phyloP scores from a whole-genome alignment of 2,888 invertebrate species.

The Plebejus anna region DNA sequence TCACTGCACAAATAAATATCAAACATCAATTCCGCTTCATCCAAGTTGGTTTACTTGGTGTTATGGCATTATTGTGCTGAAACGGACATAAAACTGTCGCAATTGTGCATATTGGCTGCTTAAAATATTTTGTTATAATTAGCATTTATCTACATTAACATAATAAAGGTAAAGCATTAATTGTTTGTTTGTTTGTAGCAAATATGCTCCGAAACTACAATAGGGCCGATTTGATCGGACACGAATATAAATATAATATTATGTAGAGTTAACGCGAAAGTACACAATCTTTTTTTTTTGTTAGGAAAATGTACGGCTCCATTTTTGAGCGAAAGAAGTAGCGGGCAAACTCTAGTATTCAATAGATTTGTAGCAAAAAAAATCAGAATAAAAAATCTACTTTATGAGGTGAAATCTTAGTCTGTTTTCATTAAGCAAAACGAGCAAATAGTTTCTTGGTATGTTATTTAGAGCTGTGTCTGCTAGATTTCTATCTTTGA shows the following conservation, averaged over 20 bases:
- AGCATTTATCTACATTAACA: no score
- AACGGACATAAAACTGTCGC: neutral
- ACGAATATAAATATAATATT: no score
- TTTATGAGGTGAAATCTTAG: neutral
- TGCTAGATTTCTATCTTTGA: neutral
- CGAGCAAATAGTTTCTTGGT: neutral
- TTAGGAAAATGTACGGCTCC: no score
- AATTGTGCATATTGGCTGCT: neutral
- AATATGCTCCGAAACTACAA: no score
- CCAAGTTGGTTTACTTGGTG: slow-evolving; percentile 5
- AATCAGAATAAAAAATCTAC: no score
- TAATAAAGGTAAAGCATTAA: no score
- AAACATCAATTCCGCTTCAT: slow-evolving; percentile 37
- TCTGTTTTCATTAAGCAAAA: neutral
- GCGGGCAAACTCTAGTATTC: neutral
- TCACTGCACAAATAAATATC: slow-evolving; percentile 37
- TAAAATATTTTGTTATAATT: neutral
- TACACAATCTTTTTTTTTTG: no score
- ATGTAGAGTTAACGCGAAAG: no score
- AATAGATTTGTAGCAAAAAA: neutral
- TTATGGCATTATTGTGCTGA: neutral
- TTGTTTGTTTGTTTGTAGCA: no score
- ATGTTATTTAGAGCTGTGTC: neutral
- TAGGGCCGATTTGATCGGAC: no score
- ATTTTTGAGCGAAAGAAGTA: neutral